Evolutionary conservation across 2,113 vertebrate genomes (phyloP).

Genomic region (Toxostoma redivivum): DNA sequence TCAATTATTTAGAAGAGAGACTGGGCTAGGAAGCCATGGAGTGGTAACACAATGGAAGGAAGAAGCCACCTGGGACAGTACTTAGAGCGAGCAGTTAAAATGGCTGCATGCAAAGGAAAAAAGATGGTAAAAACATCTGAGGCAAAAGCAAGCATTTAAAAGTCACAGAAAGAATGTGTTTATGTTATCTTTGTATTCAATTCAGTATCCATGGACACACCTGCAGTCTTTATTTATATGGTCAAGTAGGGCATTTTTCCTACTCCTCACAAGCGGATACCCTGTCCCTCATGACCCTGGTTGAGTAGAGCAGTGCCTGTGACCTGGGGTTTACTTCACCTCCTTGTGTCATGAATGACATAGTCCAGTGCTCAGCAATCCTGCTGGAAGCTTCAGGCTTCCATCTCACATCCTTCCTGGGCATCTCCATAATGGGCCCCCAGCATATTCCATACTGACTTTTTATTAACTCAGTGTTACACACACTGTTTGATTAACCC

Average conservation of each 20-base stretch:
- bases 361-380: background rate
- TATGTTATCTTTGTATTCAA: background rate
- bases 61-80: background rate
- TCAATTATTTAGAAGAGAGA: background rate
- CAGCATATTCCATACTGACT: background rate
- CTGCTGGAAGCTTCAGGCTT: background rate
- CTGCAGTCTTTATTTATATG: background rate
- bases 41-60: background rate
- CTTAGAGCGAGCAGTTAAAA: background rate
- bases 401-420: background rate
- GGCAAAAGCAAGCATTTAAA: background rate
- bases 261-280: accelerated
- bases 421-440: background rate
- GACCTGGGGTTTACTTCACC: background rate
- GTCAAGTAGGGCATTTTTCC: background rate
- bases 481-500: background rate
- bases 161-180: background rate
- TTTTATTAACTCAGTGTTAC: background rate
- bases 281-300: background rate
- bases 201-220: background rate
- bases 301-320: background rate
- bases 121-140: background rate
- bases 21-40: background rate
- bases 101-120: background rate
- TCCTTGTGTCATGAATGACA: background rate